Evolutionary conservation across 2,113 vertebrate species (phyloP).

Genomic region (Siniperca knerii): DNA sequence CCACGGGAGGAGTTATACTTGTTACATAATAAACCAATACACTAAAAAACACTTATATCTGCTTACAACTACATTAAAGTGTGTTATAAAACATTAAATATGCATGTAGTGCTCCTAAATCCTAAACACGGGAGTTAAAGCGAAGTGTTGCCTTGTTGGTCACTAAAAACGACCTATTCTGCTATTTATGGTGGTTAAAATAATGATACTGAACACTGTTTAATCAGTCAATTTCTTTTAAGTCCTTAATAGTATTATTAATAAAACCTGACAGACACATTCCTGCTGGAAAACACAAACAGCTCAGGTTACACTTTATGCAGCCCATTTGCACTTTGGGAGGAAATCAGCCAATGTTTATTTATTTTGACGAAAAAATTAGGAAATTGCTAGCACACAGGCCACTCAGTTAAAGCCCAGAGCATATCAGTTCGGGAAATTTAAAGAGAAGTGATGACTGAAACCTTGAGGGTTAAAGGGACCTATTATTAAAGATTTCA

Average conservation of each 20-base stretch:
- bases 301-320: slow-evolving; percentile 56
- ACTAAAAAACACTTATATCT: not conserved
- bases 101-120: not conserved
- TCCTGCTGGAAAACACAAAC: slow-evolving; percentile 58
- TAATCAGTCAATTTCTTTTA: not conserved
- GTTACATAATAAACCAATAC: not conserved
- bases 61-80: not conserved
- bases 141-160: not conserved
- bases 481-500: slow-evolving; percentile 21
- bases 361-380: slow-evolving; percentile 68
- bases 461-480: slow-evolving; percentile 34
- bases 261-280: slow-evolving; percentile 39
- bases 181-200: not conserved
- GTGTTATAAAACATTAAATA: not conserved
- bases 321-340: slow-evolving; percentile 14
- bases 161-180: fast-evolving
- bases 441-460: slow-evolving; percentile 56
- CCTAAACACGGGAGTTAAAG: not conserved
- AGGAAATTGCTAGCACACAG: slow-evolving; percentile 61
- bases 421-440: slow-evolving; percentile 60
- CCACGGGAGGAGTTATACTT: not conserved
- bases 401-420: slow-evolving; percentile 12
- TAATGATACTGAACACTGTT: not conserved
- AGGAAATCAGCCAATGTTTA: slow-evolving; percentile 67
- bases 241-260: slow-evolving; percentile 5